Percentiles rank a stretch among this genome's conserved stretches.
Conservation (phyloP, 2,113 vertebrate species). For the Limnothrissa miodon region DNA sequence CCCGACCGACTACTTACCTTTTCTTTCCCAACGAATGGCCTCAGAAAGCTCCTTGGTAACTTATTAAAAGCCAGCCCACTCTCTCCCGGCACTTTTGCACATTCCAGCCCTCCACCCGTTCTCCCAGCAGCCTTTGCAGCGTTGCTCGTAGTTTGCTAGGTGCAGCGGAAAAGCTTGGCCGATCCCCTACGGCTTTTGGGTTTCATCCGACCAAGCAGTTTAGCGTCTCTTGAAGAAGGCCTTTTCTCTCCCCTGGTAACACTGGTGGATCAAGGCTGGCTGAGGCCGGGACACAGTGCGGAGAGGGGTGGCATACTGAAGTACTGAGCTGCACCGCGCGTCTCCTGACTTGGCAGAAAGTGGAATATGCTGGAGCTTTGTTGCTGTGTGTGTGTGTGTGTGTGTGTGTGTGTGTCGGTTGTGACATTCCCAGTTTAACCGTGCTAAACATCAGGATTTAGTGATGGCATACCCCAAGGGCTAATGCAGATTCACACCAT, state of each 20-base stretch:
- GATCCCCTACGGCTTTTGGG: background rate
- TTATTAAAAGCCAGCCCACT: background rate
- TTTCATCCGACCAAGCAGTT: constrained; percentile 4
- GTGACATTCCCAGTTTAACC: background rate
- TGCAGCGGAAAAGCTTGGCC: background rate
- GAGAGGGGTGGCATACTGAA: no score
- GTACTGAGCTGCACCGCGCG: no score
- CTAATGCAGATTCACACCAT: background rate
- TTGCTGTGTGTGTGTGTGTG: background rate
- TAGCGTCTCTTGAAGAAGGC: background rate
- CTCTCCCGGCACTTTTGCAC: background rate
- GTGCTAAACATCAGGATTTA: background rate
- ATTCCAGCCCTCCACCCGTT: background rate
- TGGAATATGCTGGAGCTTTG: background rate
- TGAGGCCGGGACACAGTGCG: background rate
- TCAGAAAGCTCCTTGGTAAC: constrained; percentile 7
- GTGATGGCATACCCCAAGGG: background rate
- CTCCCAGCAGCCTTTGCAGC: background rate
- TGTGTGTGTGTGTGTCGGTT: background rate
- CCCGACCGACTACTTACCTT: background rate
- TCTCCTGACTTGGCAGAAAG: background rate
- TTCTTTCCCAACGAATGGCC: background rate
- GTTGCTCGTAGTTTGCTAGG: background rate
- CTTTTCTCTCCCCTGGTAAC: background rate
- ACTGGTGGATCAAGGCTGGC: background rate